phyloP scores from a whole-genome alignment of 2,888 invertebrate species.

The Loripinus fragilis region DNA sequence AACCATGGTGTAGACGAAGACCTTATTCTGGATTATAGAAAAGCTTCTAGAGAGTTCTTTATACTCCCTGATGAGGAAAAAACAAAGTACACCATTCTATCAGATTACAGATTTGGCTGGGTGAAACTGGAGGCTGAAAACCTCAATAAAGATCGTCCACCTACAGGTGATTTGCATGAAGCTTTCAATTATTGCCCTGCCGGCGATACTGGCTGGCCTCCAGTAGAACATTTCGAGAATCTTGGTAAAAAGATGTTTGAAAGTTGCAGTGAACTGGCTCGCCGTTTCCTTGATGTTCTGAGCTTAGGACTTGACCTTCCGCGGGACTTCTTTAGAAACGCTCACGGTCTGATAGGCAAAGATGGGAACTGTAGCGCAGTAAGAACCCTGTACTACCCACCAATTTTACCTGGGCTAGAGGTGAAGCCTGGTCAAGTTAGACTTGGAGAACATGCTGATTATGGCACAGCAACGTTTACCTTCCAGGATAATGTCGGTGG shows the following conservation, averaged over 20 bases:
- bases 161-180: neutral
- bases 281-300: neutral
- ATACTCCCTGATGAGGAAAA: neutral
- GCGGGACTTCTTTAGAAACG: conserved; percentile 22
- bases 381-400: conserved; percentile 38
- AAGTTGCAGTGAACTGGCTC: neutral
- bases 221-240: neutral
- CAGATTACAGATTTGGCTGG: neutral
- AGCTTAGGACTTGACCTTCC: neutral
- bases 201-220: neutral
- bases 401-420: conserved; percentile 15
- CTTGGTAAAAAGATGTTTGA: neutral
- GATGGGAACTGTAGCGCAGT: conserved; percentile 20
- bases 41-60: neutral
- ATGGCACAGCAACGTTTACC: conserved; percentile 63
- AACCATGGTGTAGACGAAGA: neutral
- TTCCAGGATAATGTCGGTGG: conserved; percentile 70
- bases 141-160: neutral
- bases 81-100: neutral
- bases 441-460: conserved; percentile 58
- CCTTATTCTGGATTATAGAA: neutral
- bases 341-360: conserved; percentile 15
- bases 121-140: neutral
- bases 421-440: conserved; percentile 41
- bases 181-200: neutral